phyloP scores from a whole-genome alignment of 2,888 invertebrate species.

The Cremastinae sp. region DNA sequence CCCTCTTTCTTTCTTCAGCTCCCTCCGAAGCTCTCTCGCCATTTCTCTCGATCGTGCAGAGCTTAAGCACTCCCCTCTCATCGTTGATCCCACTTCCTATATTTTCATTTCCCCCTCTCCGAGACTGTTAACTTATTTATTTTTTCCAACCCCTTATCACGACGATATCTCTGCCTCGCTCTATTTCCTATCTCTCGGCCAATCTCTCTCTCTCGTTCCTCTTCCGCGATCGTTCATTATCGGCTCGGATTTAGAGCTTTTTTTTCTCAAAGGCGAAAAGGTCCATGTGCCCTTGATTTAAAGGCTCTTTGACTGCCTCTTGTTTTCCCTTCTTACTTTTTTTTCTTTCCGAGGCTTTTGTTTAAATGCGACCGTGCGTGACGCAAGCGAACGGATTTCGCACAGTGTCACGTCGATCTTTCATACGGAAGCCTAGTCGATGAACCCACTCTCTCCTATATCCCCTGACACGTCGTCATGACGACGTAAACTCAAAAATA shows the following conservation, averaged over 20 bases:
- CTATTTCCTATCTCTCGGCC: conserved; percentile 44
- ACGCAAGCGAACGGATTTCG: no score
- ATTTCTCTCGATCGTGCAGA: conserved; percentile 30
- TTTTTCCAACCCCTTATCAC: background rate
- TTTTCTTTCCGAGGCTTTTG: background rate
- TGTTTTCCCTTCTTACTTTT: background rate
- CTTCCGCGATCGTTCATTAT: conserved; percentile 44
- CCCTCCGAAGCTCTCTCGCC: conserved; percentile 47
- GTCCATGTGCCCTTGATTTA: background rate
- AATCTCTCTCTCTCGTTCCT: background rate
- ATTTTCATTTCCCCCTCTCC: background rate
- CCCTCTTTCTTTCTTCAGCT: conserved; percentile 40
- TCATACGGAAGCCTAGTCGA: no score
- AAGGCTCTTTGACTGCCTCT: background rate
- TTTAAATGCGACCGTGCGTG: no score
- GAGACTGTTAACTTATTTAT: no score
- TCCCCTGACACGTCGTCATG: conserved; percentile 67
- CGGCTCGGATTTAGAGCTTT: background rate
- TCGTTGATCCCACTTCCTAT: background rate
- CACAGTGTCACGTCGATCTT: no score
- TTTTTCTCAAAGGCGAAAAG: background rate
- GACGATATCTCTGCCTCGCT: background rate
- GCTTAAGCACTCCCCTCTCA: background rate
- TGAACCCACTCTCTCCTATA: conserved; percentile 4
- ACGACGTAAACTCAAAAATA: conserved; percentile 75